A percentile compares a stretch with the other conserved stretches of the same genome.
Evolutionary conservation across 1,140 invertebrate species (phyloP).

Genomic region (Drosophila eugracilis): DNA sequence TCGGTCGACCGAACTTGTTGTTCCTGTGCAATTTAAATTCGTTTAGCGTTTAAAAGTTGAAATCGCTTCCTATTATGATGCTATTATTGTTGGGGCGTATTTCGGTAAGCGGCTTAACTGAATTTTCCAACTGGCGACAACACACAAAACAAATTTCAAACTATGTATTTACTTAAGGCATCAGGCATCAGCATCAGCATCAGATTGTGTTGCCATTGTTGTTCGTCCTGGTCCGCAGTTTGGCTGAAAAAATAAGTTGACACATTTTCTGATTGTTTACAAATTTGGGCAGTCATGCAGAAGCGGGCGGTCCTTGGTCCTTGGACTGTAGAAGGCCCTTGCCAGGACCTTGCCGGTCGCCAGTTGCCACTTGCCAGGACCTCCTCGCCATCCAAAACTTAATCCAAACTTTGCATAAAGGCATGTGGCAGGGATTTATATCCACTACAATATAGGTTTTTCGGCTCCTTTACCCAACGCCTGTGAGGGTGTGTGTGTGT

Average conservation of each 20-base stretch:
- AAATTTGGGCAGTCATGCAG: slow-evolving; percentile 76
- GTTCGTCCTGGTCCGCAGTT: slow-evolving; percentile 21
- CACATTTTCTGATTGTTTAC: slow-evolving; percentile 82
- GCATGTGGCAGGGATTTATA: slow-evolving; percentile 80
- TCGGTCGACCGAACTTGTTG: slow-evolving; percentile 20
- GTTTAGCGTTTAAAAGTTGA: slow-evolving; percentile 61
- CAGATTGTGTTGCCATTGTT: slow-evolving; percentile 71
- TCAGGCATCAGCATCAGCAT: slow-evolving; percentile 60
- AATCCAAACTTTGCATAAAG: slow-evolving; percentile 82
- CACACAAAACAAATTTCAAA: slow-evolving; percentile 72
- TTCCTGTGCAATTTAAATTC: slow-evolving; percentile 53
- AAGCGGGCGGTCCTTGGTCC: slow-evolving; percentile 34
- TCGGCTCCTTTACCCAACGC: slow-evolving; percentile 28
- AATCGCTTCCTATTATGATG: slow-evolving; percentile 62
- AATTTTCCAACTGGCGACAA: slow-evolving; percentile 62
- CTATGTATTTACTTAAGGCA: slow-evolving; percentile 80
- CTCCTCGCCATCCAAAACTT: slow-evolving; percentile 57
- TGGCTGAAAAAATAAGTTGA: slow-evolving; percentile 69
- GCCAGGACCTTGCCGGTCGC: slow-evolving; percentile 32
- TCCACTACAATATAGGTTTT: slow-evolving; percentile 65
- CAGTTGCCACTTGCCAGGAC: slow-evolving; percentile 37
- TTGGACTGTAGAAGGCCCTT: slow-evolving; percentile 13
- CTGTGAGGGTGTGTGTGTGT: slow-evolving; percentile 19
- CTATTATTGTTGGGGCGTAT: slow-evolving; percentile 73
- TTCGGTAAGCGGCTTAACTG: slow-evolving; percentile 76